A percentile compares a stretch with the other conserved stretches of the same genome.
Evolutionary conservation across 2,888 invertebrate species (phyloP).

Genomic region (Dorcus hopei): DNA sequence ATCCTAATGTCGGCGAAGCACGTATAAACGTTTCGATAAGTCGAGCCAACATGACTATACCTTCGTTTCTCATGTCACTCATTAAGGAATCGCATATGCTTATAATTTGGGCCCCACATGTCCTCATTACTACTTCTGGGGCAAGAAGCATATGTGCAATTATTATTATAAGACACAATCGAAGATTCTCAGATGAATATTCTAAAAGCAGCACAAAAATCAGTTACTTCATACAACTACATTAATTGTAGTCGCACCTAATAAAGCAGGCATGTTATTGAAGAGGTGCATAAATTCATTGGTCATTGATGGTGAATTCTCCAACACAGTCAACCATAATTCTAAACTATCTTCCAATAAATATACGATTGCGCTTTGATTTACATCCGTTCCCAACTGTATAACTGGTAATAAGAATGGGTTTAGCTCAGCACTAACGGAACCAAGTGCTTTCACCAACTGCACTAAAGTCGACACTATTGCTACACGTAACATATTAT

Average conservation of each 20-base stretch:
- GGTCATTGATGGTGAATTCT: conserved; percentile 66
- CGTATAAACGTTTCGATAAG: conserved; percentile 75
- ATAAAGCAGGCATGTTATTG: conserved; percentile 68
- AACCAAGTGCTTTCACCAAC: conserved; percentile 71
- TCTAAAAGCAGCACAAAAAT: conserved; percentile 52
- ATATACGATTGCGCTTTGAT: conserved; percentile 81
- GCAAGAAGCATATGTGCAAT: conserved; percentile 78
- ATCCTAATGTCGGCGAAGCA: conserved; percentile 69
- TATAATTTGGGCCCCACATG: conserved; percentile 69
- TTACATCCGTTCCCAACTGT: conserved; percentile 71
- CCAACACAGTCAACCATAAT: conserved; percentile 82
- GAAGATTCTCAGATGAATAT: conserved; percentile 76
- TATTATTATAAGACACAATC: conserved; percentile 75
- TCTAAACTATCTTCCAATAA: conserved; percentile 89
- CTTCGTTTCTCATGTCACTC: conserved; percentile 74
- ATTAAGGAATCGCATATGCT: conserved; percentile 69
- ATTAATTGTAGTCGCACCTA: conserved; percentile 53
- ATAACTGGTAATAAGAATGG: conserved; percentile 68
- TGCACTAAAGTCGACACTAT: conserved; percentile 85
- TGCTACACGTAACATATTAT: conserved; percentile 88
- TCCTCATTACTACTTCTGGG: conserved; percentile 72
- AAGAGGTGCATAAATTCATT: conserved; percentile 70
- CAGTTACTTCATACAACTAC: no score
- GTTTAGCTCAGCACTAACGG: conserved; percentile 53
- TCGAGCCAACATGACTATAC: conserved; percentile 68